phyloP scores from a whole-genome alignment of 2,797 vertebrate species.

The Fundulus diaphanus region DNA sequence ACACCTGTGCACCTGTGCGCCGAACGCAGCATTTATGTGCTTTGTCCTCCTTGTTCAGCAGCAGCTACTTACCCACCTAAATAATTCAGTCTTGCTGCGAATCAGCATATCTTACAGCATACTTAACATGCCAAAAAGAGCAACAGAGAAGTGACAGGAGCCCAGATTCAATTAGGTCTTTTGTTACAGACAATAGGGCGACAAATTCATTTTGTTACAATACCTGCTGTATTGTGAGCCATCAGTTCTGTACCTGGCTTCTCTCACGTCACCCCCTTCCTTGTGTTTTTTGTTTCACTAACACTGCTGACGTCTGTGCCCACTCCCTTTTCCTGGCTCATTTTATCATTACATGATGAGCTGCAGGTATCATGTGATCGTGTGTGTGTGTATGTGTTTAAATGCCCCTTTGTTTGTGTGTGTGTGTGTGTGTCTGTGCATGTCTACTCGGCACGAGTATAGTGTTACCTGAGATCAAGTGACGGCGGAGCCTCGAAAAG shows the following conservation, averaged over 20 bases:
- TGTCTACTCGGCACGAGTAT: conserved; percentile 58
- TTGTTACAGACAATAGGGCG: conserved; percentile 89
- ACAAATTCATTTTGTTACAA: conserved; percentile 86
- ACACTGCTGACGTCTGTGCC: conserved; percentile 75
- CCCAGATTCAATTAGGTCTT: conserved; percentile 90
- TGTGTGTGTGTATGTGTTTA: conserved; percentile 33
- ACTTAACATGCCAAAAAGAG: conserved; percentile 89
- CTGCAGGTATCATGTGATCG: conserved; percentile 61
- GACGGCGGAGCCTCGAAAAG: conserved; percentile 81
- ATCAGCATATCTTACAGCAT: conserved; percentile 91
- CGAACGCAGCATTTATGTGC: conserved; percentile 44
- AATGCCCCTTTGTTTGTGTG: conserved; percentile 18
- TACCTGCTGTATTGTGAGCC: conserved; percentile 78
- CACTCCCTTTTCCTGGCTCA: conserved; percentile 65
- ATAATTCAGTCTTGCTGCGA: conserved; percentile 91
- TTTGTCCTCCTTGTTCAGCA: conserved; percentile 68
- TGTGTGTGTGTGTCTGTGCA: conserved; percentile 19
- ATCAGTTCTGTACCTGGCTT: conserved; percentile 84
- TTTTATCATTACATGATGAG: conserved; percentile 64
- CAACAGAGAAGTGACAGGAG: conserved; percentile 84
- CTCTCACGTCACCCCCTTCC: conserved; percentile 65
- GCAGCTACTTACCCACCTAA: conserved; percentile 80
- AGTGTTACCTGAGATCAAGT: conserved; percentile 89
- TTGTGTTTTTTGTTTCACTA: conserved; percentile 68
- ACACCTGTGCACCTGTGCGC: conserved; percentile 45